Base-by-base conservation (phyloP, 2,113 vertebrate species). In the Rhizomys pruinosus region DNA sequence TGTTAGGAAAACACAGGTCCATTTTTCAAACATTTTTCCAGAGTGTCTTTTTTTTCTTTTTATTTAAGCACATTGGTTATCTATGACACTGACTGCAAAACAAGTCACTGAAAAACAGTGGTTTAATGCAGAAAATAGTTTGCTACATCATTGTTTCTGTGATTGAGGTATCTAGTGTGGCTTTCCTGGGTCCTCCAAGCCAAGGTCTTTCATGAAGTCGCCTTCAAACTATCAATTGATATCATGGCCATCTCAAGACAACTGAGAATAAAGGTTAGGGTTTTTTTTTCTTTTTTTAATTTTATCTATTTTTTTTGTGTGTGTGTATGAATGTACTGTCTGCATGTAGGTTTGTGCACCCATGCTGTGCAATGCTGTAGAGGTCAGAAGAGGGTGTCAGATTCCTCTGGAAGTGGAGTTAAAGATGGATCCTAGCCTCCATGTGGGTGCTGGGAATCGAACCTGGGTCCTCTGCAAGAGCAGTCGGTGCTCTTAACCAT, bases 11-110 rank as follows among this genome's bases (percentile, higher is more conserved):
- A 69, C 55, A 89, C 72, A 90, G 29, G 11, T 86, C 17, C 59
- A 47, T 55, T 87, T 91, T 90, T 64, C 68, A 87, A 76, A 85
- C 23, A 87, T 76, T 85, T 96, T 76, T 37, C 29, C 17, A 44
- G 87, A 42, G 87, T 74, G 27, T 25, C 19, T 82, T 52, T 82
- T 91, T 76, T 71, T 4, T 55, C 20, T 64, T 80, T 69, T 52
- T 73, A 63, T 73, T 85, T 71, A 87, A 71, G 1, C 68, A 7
- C 73, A 44, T 61, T 86, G 23, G 11, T 80, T 90, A 80, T 32
- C 42, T 74, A n/a, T n/a, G n/a, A n/a, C n/a, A n/a, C n/a, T 42
- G 3, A n/a, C 27, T 86, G 1, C 19, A 85, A 63, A 82, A 77
- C 15, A 82, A 73, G 37, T 77, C 57, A 72, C 23, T 8, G 15